Base-by-base conservation (phyloP, 2,113 vertebrate species). In the Cyprinodon tularosa region DNA sequence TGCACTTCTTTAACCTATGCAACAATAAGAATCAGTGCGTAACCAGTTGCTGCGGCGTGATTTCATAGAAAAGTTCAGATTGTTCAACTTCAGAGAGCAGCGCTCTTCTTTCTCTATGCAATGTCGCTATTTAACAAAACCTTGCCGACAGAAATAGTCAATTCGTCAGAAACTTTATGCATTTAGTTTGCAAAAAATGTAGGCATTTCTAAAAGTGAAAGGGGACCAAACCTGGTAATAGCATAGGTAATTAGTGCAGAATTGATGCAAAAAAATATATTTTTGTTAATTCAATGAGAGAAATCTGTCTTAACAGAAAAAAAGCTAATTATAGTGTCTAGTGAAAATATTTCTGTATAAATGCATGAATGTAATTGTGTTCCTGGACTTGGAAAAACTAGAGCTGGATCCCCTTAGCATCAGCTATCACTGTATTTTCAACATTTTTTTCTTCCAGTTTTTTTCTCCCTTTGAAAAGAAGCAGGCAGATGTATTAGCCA, bases 401-500 rank as follows among this genome's bases (percentile, higher is more conserved):
- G 77, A 4, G 2, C 45, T 78, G 68, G 81, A 71, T 82, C 78
- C 72, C 76, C 81, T 73, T 67, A 65, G 81, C 74, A 29, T 91
- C 86, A 87, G 81, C 82, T 85, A 88, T 89, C 86, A 81, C 72
- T 71, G 69, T 77, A 85, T 86, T 85, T 67, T 62, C 82, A 82
- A 17, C 80, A 76, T 86, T 89, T 82, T 85, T 88, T 86, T 90
- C 81, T 87, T 73, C 74, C 70, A 81, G 82, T 83, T 85, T 86
- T 82, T 68, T 78, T 74, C 57, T 80, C 60, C 68, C 74, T 76
- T 60, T 83, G 86, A 88, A 82, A 84, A 88, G 75, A 81, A 83
- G 86, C 86, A 87, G 89, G 88, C 90, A 90, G 85, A 93, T 90
- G 91, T 90, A 88, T 88, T 89, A 89, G 90, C 91, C 84, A 92